Percentiles rank a stretch among this genome's conserved stretches.
Evolutionary conservation across 2,113 vertebrate genomes (phyloP).

Genomic region (Dasypus novemcinctus): DNA sequence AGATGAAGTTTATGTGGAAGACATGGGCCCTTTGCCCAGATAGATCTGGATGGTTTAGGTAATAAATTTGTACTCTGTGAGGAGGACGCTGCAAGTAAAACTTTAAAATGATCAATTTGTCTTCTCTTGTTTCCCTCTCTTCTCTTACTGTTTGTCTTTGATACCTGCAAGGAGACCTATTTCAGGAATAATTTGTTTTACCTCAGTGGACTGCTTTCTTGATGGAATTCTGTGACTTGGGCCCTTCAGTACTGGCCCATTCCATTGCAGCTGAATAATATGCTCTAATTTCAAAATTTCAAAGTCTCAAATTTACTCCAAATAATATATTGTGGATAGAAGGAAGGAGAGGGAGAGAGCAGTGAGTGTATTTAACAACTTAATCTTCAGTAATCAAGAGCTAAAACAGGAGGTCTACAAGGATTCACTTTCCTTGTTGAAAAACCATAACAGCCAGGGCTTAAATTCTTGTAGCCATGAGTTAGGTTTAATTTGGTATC

Average conservation of each 20-base stretch:
- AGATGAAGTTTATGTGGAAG: neutral
- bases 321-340: neutral
- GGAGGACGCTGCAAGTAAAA: neutral
- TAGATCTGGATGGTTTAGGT: neutral
- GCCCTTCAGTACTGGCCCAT: neutral
- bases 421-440: neutral
- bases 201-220: neutral
- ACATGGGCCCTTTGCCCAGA: neutral
- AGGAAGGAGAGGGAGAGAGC: neutral
- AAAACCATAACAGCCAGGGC: neutral
- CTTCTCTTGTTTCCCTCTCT: neutral
- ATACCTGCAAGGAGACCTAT: neutral
- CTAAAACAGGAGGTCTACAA: constrained; percentile 31
- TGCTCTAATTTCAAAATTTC: neutral
- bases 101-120: neutral
- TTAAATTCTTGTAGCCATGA: neutral
- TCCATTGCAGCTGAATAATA: neutral
- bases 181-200: neutral
- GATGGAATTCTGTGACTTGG: neutral
- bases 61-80: neutral
- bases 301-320: neutral
- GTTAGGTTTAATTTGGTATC: constrained; percentile 24
- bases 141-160: neutral
- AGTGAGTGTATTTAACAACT: neutral
- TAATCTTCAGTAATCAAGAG: constrained; percentile 1